Base-by-base conservation (phyloP, 35 echinoderm and acorn worm genomes). In the Heliocidaris erythrogramma region DNA sequence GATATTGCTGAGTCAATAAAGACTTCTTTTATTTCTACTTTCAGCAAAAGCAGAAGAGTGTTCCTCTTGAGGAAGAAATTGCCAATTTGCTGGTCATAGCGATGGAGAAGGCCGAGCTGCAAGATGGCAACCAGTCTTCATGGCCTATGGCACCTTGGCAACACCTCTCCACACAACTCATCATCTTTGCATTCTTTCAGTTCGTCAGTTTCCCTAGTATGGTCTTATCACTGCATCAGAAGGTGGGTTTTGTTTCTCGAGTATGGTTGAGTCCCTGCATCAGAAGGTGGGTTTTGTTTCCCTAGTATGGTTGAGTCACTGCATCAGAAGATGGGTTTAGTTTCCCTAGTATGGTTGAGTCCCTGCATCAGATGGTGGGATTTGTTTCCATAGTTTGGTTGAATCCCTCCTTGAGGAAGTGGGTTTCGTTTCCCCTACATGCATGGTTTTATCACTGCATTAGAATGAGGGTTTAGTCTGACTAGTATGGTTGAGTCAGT, bases 181-280 rank as follows among this genome's bases (percentile, higher is more conserved):
- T 99, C 95, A 96, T 99, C 94, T 99, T 99, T 95, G 97, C 96
- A 10, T 92, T 99, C 29, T 99, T 99, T 32, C 97, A 99, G 65
- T 99, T 99, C 97, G 97, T 96, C 85, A 97, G 97, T 86, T 99
- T 99, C 92, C 97, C 98, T 85, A 95, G 97, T 32, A 97, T 99
- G 95, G 98, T 99, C 2, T 85, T 95, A 60, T 85, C 97, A 30
- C 93, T 99, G 9, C 93, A 96, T 60, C 49, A 99, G 49, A 99
- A 99, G 97, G 98, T 99, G 95, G 91, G 60, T 31, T 65, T 65
- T 10, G 8, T 6, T 53, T 10, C 8, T 13, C 50, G 8, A 53
- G 2, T 53, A 53, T 56, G 10, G 52, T 56, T 2, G 52, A 56
- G 52, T 56, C 52, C 0, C 52, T 56, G 52, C 9, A 56, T 56